These are phyloP conservation scores for Nixonia krombeini DNA, from an alignment of 1,140 invertebrate species.

Conservation along the genomic window DNA sequence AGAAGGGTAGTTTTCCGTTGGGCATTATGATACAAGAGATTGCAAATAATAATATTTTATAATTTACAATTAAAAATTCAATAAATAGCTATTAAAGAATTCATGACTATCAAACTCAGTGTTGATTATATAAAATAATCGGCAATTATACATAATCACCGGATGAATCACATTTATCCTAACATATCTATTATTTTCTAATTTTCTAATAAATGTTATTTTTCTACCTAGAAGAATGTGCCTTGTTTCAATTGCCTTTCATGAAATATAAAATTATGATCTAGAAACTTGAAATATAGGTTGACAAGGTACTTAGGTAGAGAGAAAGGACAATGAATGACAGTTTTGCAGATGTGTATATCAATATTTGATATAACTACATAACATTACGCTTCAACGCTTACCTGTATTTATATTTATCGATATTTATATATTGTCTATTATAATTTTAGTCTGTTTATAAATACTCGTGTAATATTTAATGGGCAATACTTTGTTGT, in stretches of 20 bases:
- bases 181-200: too few species aligned
- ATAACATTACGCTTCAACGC: neutral
- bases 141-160: too few species aligned
- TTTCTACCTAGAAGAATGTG: conserved; percentile 40
- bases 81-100: too few species aligned
- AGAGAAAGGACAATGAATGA: conserved; percentile 8
- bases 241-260: conserved; percentile 31
- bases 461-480: conserved; percentile 37
- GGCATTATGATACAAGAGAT: too few species aligned
- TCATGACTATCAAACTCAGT: too few species aligned
- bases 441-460: conserved; percentile 24
- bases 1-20: too few species aligned
- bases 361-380: conserved; percentile 7
- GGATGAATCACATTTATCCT: too few species aligned
- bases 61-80: too few species aligned
- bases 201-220: conserved; percentile 33
- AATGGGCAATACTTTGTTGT: conserved; percentile 18
- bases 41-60: too few species aligned
- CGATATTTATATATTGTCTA: neutral
- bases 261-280: neutral
- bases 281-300: neutral
- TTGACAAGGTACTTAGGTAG: conserved; percentile 1
- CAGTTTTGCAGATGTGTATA: conserved; percentile 16
- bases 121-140: too few species aligned
- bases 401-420: conserved; percentile 1